These are phyloP conservation scores for Dendrophyllia cribrosa DNA, from an alignment of 64 coral and sea anemone species.

Conservation along the genomic window DNA sequence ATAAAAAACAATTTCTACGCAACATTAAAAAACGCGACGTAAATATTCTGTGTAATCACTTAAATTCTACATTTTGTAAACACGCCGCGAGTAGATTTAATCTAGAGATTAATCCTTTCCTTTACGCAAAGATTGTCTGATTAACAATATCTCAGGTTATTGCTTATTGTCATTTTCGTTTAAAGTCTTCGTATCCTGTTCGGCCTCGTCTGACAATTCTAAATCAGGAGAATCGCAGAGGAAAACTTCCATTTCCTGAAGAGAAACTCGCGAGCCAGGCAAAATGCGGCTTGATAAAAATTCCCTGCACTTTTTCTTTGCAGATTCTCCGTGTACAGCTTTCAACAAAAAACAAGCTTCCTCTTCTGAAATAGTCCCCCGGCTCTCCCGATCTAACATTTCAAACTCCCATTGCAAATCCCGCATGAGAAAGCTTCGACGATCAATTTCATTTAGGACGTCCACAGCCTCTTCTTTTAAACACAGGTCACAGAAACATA, in stretches of 20 bases:
- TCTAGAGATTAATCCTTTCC: background rate
- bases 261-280: constrained; percentile 25
- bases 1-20: too few species aligned
- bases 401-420: constrained; percentile 64
- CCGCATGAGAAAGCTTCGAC: constrained; percentile 48
- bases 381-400: constrained; percentile 29
- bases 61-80: background rate
- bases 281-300: constrained; percentile 16
- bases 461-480: constrained; percentile 57
- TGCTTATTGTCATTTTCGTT: background rate
- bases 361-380: constrained; percentile 36
- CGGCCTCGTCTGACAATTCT: constrained; percentile 5
- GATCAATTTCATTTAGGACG: constrained; percentile 61
- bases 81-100: too few species aligned
- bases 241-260: constrained; percentile 47
- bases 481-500: constrained; percentile 72
- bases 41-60: background rate
- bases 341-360: constrained; percentile 52
- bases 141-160: background rate
- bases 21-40: too few species aligned
- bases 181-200: background rate
- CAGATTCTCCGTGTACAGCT: constrained; percentile 39
- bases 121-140: background rate
- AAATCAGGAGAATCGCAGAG: constrained; percentile 19
- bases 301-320: background rate